Evolutionary conservation across 2,797 vertebrate species (phyloP), one percentile per base, ranked within the genome.

Genomic region (Cirrhinus mrigala): DNA sequence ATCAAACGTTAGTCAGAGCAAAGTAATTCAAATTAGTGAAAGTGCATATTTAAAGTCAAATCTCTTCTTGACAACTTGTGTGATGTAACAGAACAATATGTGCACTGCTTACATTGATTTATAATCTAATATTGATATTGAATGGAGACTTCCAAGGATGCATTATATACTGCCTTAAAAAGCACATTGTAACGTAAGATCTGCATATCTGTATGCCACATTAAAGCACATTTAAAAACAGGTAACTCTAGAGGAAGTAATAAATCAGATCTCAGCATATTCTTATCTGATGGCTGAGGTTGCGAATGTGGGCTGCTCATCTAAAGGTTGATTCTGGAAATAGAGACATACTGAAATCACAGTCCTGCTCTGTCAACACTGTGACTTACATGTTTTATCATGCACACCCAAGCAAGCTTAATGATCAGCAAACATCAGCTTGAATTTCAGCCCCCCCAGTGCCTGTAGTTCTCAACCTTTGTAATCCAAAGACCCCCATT

Each of bases 341-440:
- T 14, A 29, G 44, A 71, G 24, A 18, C 16, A 50, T 46, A 33
- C 40, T 62, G 18, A 83, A 74, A 83, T 75, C 56, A 52, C 29
- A 12, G 44, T 64, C 7, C n/a, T 77, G 50, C 29, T 58, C 18
- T 33, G 15, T 69, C 16, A 15, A 11, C 11, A 29, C n/a, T 33
- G n/a, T 24, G 3, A 16, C 52, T 52, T 70, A 15, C 15, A 15
- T 16, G 22, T 54, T 70, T 71, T 58, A 15, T 60, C 6, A 27
- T 62, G 54, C 40, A 73, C 56, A 73, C n/a, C 37, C 68, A 46
- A 33, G 37, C 58, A 82, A 44, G 33, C 50, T 71, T 60, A 58
- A 81, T 56, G 4, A 11, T 81, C 50, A 58, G 80, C 15, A 46
- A 71, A 71, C 37, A 58, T 81, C 15, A 62, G 22, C 50, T 82